These are phyloP conservation scores for Lapara coniferarum DNA, from an alignment of 2,888 invertebrate genomes.

Conservation along the genomic window DNA sequence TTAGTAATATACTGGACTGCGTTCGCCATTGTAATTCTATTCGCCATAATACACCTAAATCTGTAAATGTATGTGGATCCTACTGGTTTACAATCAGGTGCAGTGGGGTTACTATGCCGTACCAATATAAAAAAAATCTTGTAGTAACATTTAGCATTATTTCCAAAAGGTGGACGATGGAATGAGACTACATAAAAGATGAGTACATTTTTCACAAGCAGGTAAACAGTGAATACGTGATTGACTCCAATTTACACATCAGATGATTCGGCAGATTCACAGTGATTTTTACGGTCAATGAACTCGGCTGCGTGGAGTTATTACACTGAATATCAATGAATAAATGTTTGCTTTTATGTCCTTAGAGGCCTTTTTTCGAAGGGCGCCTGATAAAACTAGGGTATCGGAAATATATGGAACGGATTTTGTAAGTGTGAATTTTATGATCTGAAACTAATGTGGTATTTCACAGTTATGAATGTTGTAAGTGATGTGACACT, in stretches of 20 bases:
- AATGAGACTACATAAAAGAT: conserved; percentile 10
- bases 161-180: background rate
- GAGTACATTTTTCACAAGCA: conserved; percentile 1
- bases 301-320: conserved; percentile 24
- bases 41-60: too few species aligned
- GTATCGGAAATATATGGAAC: too few species aligned
- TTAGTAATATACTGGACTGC: too few species aligned
- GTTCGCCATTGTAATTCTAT: too few species aligned
- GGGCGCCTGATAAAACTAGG: background rate
- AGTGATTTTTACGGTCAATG: conserved; percentile 53
- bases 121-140: too few species aligned
- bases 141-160: too few species aligned
- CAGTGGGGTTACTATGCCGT: too few species aligned
- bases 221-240: conserved; percentile 34
- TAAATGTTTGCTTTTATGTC: conserved; percentile 25
- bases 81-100: too few species aligned
- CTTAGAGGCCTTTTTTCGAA: background rate
- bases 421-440: background rate
- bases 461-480: background rate
- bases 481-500: background rate
- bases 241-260: conserved; percentile 46
- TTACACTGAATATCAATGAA: conserved; percentile 27
- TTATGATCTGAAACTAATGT: background rate
- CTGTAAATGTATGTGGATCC: too few species aligned
- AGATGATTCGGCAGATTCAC: conserved; percentile 39